Conservation (phyloP, 2,113 vertebrate genomes). For the Struthio camelus region DNA sequence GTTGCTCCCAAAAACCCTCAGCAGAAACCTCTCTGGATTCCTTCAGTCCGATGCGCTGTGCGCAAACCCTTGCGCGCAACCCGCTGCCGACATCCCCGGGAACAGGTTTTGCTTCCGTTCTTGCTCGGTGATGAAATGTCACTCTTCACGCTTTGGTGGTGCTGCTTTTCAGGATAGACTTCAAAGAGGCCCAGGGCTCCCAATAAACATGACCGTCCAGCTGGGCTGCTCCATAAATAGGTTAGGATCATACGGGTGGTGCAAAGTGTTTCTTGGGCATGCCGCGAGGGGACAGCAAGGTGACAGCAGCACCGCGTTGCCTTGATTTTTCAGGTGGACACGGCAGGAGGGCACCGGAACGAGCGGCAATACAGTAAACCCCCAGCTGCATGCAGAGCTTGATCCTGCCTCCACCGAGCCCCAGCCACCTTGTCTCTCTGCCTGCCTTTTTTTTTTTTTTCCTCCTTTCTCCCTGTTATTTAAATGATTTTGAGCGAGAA, state of each 20-base stretch:
- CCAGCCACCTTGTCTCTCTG: background rate
- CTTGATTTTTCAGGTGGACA: background rate
- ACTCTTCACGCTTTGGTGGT: accelerated
- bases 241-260: background rate
- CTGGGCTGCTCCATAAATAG: accelerated
- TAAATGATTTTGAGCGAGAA: constrained; percentile 83
- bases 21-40: background rate
- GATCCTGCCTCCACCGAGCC: background rate
- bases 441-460: constrained; percentile 17
- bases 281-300: background rate
- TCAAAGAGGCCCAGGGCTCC: background rate
- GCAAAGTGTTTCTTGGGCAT: accelerated
- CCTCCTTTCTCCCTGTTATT: constrained; percentile 78
- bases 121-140: accelerated
- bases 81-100: accelerated
- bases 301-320: accelerated
- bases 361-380: background rate
- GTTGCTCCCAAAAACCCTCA: background rate
- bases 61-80: accelerated
- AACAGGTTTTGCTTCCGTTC: background rate
- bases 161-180: background rate
- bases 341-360: background rate
- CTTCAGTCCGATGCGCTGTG: background rate
- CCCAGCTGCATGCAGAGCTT: background rate
- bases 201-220: background rate